These are phyloP conservation scores for Podarcis muralis DNA, from an alignment of 2,113 vertebrate genomes.

Conservation along the genomic window DNA sequence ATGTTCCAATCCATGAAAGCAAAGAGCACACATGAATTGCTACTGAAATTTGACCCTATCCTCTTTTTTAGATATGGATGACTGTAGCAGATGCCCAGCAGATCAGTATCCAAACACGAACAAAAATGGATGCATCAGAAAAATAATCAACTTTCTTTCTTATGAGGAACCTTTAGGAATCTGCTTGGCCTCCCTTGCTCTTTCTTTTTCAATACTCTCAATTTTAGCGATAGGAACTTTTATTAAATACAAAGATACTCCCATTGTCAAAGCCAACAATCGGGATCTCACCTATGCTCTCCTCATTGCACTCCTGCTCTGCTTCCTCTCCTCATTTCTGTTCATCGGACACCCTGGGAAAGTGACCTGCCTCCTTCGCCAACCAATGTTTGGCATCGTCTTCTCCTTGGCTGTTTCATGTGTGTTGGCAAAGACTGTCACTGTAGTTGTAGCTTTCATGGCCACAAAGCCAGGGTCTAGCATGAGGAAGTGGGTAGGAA, in stretches of 20 bases:
- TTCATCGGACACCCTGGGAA: neutral
- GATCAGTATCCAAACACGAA: neutral
- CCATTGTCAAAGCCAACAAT: neutral
- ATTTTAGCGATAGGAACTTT: neutral
- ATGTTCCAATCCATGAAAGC: no score
- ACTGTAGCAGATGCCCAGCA: neutral
- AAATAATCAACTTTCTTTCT: neutral
- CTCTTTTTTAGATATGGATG: neutral
- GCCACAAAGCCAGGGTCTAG: neutral
- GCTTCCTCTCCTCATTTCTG: neutral
- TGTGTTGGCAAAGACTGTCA: neutral
- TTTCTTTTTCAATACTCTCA: neutral
- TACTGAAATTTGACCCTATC: no score
- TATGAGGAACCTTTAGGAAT: neutral
- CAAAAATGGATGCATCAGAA: neutral
- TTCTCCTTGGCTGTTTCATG: neutral
- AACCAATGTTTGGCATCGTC: neutral
- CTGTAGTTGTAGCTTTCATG: neutral
- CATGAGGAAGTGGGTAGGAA: neutral
- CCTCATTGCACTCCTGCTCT: neutral
- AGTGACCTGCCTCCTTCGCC: neutral
- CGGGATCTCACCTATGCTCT: neutral
- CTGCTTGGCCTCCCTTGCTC: neutral
- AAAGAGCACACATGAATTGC: no score
- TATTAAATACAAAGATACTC: neutral